These are phyloP conservation scores for Pseudoips prasinana DNA, from an alignment of 2,888 invertebrate genomes.

Conservation along the genomic window DNA sequence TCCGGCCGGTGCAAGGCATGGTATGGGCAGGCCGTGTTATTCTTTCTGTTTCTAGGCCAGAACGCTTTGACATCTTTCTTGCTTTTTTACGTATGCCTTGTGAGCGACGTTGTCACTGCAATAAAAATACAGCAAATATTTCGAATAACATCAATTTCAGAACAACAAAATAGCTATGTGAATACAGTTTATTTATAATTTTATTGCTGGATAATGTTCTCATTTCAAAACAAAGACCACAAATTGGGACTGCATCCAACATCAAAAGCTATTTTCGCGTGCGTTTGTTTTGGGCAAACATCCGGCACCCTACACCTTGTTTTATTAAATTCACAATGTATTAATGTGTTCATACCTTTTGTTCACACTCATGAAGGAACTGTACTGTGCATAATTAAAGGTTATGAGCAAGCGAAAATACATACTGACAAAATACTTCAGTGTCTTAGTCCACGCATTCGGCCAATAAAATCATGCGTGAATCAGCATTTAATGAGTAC, in stretches of 20 bases:
- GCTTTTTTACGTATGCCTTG: too few relatives aligned
- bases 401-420: conserved; percentile 20
- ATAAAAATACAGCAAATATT: not conserved
- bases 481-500: conserved; percentile 13
- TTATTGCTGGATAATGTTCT: conserved; percentile 32
- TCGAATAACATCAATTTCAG: too few relatives aligned
- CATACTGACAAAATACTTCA: conserved; percentile 12
- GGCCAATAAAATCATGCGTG: conserved; percentile 16
- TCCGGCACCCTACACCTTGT: conserved; percentile 58
- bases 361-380: conserved; percentile 26
- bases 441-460: conserved; percentile 6
- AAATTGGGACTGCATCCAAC: conserved; percentile 49
- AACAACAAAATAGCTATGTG: conserved; percentile 8
- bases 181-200: conserved; percentile 28
- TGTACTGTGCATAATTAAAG: conserved; percentile 22
- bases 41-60: too few relatives aligned
- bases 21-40: too few relatives aligned
- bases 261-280: conserved; percentile 57
- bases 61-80: too few relatives aligned
- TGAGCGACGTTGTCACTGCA: not conserved
- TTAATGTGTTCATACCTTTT: conserved; percentile 39
- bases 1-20: too few relatives aligned
- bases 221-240: conserved; percentile 46
- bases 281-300: conserved; percentile 59
- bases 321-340: conserved; percentile 54